Evolutionary conservation across 2,888 invertebrate species (phyloP).

Genomic region (Pantelozetes paolii): DNA sequence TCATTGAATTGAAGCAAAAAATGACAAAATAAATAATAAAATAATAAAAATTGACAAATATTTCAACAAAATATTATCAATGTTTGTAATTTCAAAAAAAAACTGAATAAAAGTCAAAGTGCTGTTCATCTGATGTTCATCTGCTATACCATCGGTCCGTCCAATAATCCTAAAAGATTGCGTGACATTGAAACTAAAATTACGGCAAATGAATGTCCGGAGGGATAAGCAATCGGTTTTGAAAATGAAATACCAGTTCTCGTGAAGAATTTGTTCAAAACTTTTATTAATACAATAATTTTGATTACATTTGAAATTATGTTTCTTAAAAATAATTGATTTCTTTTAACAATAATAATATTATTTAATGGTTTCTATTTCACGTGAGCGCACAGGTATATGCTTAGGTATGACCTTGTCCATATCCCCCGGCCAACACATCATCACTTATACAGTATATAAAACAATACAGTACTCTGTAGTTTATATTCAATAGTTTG

Average conservation of each 20-base stretch:
- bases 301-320: no score
- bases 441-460: conserved; percentile 1
- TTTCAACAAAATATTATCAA: no score
- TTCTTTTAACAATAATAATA: no score
- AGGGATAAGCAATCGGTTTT: neutral
- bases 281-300: neutral
- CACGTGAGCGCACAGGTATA: no score
- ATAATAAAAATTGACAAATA: no score
- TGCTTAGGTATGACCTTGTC: neutral
- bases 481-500: no score
- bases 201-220: neutral
- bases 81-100: no score
- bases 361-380: neutral
- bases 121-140: neutral
- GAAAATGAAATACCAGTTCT: neutral
- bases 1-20: no score
- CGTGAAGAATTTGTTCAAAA: neutral
- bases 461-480: no score
- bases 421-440: neutral
- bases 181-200: neutral
- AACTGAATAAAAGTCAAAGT: neutral
- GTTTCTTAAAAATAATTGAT: no score
- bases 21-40: no score
- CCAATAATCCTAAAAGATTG: neutral
- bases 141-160: no score